Evolutionary conservation across 2,797 vertebrate genomes (phyloP).

Genomic region (Molossus alvarezi): DNA sequence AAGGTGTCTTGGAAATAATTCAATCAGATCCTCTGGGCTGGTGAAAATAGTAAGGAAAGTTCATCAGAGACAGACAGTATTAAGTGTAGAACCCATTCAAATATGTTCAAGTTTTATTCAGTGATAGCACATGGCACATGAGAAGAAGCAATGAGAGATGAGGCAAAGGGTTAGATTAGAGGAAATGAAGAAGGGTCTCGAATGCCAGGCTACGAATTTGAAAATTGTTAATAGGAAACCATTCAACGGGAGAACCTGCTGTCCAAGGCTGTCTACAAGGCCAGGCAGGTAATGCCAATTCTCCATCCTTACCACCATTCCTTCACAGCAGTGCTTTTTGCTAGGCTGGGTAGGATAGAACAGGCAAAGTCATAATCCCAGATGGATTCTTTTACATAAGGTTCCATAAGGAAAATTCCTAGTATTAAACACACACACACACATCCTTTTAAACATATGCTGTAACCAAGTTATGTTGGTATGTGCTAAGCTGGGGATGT

Average conservation of each 20-base stretch:
- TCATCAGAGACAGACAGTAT: background rate
- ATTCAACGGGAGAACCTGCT: background rate
- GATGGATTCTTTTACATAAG: background rate
- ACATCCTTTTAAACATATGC: background rate
- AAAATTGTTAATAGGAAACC: background rate
- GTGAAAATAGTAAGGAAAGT: background rate
- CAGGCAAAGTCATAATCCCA: background rate
- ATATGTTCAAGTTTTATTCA: background rate
- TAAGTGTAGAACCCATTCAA: background rate
- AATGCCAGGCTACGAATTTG: background rate
- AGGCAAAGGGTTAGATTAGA: background rate
- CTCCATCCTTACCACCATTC: background rate
- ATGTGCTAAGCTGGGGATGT: background rate
- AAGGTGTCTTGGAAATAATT: background rate
- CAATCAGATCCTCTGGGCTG: background rate
- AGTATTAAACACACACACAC: background rate
- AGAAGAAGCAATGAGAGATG: background rate
- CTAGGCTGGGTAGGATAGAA: background rate
- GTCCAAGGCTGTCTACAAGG: background rate
- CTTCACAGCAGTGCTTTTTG: background rate
- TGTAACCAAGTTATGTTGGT: background rate
- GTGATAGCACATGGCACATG: background rate
- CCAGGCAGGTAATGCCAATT: background rate
- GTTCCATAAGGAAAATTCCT: background rate
- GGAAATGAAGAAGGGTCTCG: background rate